These are phyloP conservation scores for Scortum barcoo DNA, from an alignment of 2,113 vertebrate species.

Conservation along the genomic window DNA sequence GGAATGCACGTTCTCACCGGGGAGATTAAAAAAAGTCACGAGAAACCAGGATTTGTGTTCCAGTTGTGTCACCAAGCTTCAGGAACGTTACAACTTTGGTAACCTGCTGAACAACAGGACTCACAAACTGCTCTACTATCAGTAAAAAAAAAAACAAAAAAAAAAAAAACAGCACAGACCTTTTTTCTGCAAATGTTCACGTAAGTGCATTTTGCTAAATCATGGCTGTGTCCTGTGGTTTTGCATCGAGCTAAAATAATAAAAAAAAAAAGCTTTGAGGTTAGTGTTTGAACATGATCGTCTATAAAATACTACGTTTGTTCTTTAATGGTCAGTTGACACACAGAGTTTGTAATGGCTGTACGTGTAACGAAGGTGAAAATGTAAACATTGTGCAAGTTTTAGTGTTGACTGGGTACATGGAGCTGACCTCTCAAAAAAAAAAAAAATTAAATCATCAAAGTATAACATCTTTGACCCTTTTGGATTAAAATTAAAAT, in stretches of 20 bases:
- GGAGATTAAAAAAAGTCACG: background rate
- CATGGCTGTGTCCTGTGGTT: slow-evolving; percentile 7
- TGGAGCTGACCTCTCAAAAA: slow-evolving; percentile 20
- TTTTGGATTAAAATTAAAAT: slow-evolving; percentile 47
- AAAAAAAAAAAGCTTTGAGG: slow-evolving; percentile 18
- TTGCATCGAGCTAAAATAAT: background rate
- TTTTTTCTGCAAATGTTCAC: slow-evolving; percentile 9
- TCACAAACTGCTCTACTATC: background rate
- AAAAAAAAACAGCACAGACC: too few species aligned
- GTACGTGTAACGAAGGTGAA: slow-evolving; percentile 16
- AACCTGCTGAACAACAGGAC: background rate
- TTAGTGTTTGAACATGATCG: slow-evolving; percentile 3
- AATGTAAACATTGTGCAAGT: slow-evolving; percentile 70
- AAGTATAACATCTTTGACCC: slow-evolving; percentile 33
- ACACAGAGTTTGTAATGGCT: background rate
- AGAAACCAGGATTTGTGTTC: slow-evolving; percentile 27
- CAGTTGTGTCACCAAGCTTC: slow-evolving; percentile 31
- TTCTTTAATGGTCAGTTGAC: background rate
- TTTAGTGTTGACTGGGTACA: slow-evolving; percentile 29
- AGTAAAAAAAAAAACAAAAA: too few species aligned
- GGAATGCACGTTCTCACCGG: slow-evolving; percentile 33
- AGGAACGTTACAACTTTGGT: slow-evolving; percentile 55
- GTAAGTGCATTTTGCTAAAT: slow-evolving; percentile 16
- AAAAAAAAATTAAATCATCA: background rate
- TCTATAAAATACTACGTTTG: background rate